Percentiles rank a stretch among this genome's conserved stretches.
phyloP scores from a whole-genome alignment of 2,113 vertebrate genomes.

The Antechinus flavipes region DNA sequence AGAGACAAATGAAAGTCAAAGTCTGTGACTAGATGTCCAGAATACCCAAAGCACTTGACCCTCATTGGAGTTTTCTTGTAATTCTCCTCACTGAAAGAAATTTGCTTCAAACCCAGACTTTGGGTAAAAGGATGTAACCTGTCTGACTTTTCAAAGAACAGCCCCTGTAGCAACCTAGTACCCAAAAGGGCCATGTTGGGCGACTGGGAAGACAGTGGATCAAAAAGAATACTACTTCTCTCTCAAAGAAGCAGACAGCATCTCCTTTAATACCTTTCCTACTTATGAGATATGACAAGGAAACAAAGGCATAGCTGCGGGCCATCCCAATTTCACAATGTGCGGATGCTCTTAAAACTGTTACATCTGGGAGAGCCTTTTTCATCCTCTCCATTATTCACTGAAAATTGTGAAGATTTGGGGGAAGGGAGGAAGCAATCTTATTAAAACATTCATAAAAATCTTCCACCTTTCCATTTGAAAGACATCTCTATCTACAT shows the following conservation, averaged over 20 bases:
- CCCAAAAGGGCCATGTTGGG: constrained; percentile 27
- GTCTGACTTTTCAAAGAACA: constrained; percentile 55
- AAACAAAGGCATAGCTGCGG: constrained; percentile 75
- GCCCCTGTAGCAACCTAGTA: constrained; percentile 42
- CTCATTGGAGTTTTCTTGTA: background rate
- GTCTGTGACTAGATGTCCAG: background rate
- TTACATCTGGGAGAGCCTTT: constrained; percentile 68
- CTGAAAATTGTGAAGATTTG: constrained; percentile 66
- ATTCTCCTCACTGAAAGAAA: background rate
- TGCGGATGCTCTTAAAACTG: constrained; percentile 74
- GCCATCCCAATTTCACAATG: constrained; percentile 73
- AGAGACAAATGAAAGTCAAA: background rate
- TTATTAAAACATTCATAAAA: constrained; percentile 67
- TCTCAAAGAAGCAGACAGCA: constrained; percentile 65
- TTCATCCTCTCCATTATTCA: constrained; percentile 69
- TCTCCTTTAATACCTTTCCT: constrained; percentile 63
- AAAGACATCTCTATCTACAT: constrained; percentile 38
- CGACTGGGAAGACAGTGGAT: constrained; percentile 58
- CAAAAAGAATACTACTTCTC: constrained; percentile 49
- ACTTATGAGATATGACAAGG: constrained; percentile 78
- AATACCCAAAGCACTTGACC: background rate
- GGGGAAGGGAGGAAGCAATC: constrained; percentile 34
- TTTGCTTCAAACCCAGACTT: constrained; percentile 3
- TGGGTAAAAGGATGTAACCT: constrained; percentile 29
- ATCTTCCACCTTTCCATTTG: constrained; percentile 26